phyloP scores from a whole-genome alignment of 2,113 vertebrate genomes.

The Jacana jacana region DNA sequence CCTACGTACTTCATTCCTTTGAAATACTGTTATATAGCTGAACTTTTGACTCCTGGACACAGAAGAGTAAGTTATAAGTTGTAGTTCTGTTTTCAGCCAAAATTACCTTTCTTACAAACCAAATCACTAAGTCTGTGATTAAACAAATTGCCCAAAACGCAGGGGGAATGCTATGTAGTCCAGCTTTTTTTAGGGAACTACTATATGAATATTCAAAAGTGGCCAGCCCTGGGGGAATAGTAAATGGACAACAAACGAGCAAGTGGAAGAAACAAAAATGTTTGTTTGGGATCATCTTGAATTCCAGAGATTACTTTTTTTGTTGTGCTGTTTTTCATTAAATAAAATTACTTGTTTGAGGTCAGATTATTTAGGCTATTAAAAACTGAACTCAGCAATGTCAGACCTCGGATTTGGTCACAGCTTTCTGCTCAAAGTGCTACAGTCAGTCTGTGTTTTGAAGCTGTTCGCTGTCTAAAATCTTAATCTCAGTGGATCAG shows the following conservation, averaged over 20 bases:
- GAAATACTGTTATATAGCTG: not conserved
- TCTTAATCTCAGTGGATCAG: not conserved
- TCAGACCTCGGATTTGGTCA: not conserved
- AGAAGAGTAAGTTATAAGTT: not conserved
- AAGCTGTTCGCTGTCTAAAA: not conserved
- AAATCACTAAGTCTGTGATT: not conserved
- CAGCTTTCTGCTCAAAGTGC: not conserved
- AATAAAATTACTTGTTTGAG: not conserved
- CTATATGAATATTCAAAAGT: not conserved
- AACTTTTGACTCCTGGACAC: not conserved
- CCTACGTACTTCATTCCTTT: not conserved
- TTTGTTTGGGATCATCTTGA: not conserved
- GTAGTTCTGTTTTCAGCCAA: not conserved
- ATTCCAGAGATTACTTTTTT: not conserved
- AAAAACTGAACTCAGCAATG: not conserved
- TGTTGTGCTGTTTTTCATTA: not conserved
- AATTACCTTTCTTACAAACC: not conserved
- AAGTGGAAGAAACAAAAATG: not conserved
- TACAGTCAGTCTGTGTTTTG: not conserved
- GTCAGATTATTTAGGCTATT: not conserved
- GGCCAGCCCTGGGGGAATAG: not conserved
- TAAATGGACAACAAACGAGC: not conserved
- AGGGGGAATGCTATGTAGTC: not conserved
- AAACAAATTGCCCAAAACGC: not conserved
- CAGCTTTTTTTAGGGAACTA: not conserved